Evolutionary conservation across 2,888 invertebrate species (phyloP).

Genomic region (Thereva unica): DNA sequence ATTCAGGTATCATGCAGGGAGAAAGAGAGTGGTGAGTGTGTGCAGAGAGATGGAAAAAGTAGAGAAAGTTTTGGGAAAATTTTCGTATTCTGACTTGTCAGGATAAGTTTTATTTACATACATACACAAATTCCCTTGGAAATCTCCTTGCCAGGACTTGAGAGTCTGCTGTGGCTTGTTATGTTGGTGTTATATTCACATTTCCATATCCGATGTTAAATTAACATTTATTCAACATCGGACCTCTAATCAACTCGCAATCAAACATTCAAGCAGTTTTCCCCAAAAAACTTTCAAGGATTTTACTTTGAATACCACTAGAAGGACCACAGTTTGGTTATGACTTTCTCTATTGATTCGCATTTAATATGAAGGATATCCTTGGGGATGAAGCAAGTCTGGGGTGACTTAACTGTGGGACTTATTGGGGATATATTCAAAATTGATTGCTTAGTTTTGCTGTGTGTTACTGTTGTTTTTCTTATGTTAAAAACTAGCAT

Average conservation of each 20-base stretch:
- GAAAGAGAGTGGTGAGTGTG: too few species aligned
- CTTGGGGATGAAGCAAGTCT: too few species aligned
- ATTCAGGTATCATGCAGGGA: too few species aligned
- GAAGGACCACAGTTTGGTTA: conserved; percentile 3
- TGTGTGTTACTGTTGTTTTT: conserved; percentile 6
- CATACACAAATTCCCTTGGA: not conserved
- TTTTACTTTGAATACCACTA: conserved; percentile 28
- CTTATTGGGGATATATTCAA: not conserved
- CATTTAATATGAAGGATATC: conserved; percentile 28
- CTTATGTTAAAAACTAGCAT: conserved; percentile 8
- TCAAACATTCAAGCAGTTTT: conserved; percentile 42
- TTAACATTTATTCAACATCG: conserved; percentile 43
- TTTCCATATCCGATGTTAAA: conserved; percentile 41
- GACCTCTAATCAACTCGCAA: conserved; percentile 44
- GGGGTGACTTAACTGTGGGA: conserved; percentile 2
- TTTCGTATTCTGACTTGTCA: too few species aligned
- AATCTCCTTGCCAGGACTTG: conserved; percentile 7
- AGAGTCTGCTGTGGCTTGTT: conserved; percentile 10
- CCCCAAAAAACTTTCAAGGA: conserved; percentile 36
- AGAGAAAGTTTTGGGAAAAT: too few species aligned
- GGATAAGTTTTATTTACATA: not conserved
- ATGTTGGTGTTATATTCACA: not conserved
- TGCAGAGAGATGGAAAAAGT: too few species aligned
- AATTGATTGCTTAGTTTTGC: conserved; percentile 12
- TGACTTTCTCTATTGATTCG: conserved; percentile 31